A percentile compares a stretch with the other conserved stretches of the same genome.
Evolutionary conservation across 23 tunicate species (phyloP).

Genomic region (Ascidia mentula): DNA sequence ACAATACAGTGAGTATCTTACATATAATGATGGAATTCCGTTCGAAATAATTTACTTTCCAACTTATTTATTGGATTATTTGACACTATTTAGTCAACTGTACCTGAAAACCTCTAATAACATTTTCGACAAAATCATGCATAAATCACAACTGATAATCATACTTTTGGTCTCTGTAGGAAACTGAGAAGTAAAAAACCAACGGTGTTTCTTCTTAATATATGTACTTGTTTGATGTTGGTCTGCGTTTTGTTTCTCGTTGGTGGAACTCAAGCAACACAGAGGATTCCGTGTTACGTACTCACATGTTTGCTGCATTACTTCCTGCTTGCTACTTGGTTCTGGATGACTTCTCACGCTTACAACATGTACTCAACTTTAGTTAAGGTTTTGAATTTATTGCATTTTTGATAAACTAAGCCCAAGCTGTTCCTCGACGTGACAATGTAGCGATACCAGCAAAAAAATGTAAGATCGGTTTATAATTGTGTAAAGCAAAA

Average conservation of each 20-base stretch:
- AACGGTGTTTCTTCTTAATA: not conserved
- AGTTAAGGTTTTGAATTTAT: slow-evolving; percentile 15
- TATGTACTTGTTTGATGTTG: not conserved
- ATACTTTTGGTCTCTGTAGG: not conserved
- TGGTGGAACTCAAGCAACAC: not conserved
- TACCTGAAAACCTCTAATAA: too few relatives aligned
- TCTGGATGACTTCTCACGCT: slow-evolving; percentile 30
- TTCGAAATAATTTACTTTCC: too few relatives aligned
- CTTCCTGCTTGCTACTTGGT: slow-evolving; percentile 26
- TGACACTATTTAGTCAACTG: too few relatives aligned
- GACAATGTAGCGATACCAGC: too few relatives aligned
- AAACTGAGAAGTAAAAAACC: slow-evolving; percentile 9
- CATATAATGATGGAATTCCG: too few relatives aligned
- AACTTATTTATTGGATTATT: too few relatives aligned
- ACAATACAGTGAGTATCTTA: not conserved
- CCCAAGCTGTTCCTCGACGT: too few relatives aligned
- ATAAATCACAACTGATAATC: too few relatives aligned
- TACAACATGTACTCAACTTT: slow-evolving; percentile 22
- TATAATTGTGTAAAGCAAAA: too few relatives aligned
- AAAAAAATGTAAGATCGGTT: too few relatives aligned
- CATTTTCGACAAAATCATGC: too few relatives aligned
- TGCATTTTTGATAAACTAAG: too few relatives aligned
- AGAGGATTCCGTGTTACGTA: not conserved
- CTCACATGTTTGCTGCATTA: slow-evolving; percentile 15
- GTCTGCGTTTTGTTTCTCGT: slow-evolving; percentile 10